Conservation (phyloP, 2,888 invertebrate genomes). For the Artemia sinica region DNA sequence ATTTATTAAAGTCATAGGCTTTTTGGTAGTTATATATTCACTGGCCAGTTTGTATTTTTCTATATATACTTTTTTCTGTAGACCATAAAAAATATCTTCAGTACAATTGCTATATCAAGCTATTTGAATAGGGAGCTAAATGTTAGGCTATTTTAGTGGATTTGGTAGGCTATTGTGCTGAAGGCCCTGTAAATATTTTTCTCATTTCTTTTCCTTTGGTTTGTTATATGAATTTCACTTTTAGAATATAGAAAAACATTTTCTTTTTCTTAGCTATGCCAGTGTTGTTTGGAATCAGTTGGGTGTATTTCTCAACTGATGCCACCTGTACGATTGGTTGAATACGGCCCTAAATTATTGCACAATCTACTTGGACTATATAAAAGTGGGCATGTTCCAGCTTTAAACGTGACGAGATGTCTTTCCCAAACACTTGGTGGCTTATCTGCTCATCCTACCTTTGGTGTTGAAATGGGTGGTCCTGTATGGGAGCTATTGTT, state of each 20-base stretch:
- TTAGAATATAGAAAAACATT: neutral
- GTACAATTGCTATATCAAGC: no score
- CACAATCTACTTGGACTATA: constrained; percentile 5
- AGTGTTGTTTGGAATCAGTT: constrained; percentile 10
- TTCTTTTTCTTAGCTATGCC: neutral
- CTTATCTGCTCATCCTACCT: neutral
- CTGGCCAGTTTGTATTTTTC: no score
- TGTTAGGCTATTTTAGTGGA: no score
- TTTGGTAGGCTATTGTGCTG: no score
- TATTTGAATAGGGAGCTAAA: no score
- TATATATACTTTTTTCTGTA: no score
- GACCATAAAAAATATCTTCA: no score
- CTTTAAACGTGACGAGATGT: neutral
- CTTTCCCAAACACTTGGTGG: neutral
- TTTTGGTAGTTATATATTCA: no score
- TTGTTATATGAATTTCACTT: no score
- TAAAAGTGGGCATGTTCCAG: neutral
- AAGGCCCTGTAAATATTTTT: no score
- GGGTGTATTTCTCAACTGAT: constrained; percentile 1
- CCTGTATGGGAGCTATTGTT: neutral
- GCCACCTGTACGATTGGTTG: constrained; percentile 1
- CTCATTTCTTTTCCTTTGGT: no score
- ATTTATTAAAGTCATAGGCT: no score
- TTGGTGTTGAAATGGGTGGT: neutral
- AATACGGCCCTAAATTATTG: neutral